Conservation (phyloP, 2,113 vertebrate species). For the Entomyzon cyanotis region DNA sequence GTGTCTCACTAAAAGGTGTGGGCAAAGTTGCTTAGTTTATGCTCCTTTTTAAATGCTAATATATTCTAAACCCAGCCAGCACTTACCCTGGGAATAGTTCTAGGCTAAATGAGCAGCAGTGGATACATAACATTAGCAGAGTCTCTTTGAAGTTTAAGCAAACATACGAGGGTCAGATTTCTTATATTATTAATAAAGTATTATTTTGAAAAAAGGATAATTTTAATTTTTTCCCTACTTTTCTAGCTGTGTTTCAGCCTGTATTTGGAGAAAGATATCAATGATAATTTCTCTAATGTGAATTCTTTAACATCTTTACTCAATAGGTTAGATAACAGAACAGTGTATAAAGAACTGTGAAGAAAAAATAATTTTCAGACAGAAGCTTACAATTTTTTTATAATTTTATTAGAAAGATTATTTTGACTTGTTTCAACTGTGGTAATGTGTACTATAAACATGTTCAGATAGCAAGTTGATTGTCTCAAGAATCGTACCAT, state of each 20-base stretch:
- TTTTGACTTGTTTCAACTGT: not conserved
- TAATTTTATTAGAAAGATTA: not conserved
- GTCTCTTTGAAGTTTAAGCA: not conserved
- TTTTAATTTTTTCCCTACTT: not conserved
- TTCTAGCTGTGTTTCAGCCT: not conserved
- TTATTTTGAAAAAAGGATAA: not conserved
- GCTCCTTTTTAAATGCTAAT: not conserved
- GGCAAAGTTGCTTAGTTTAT: not conserved
- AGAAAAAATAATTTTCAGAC: not conserved
- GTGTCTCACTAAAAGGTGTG: not conserved
- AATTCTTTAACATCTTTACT: not conserved
- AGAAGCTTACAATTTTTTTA: not conserved
- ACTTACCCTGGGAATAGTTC: not conserved
- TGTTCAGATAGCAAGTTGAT: not conserved
- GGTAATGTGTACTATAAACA: not conserved
- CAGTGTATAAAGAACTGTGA: not conserved
- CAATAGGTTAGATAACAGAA: not conserved
- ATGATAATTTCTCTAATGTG: not conserved
- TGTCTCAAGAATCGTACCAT: not conserved
- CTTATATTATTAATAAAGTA: not conserved
- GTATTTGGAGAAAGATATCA: not conserved
- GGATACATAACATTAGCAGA: not conserved
- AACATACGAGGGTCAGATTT: not conserved
- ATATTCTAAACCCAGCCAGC: not conserved
- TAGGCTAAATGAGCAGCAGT: not conserved